These are phyloP conservation scores for Aldabrachelys gigantea DNA, from an alignment of 2,113 vertebrate species.

Conservation along the genomic window DNA sequence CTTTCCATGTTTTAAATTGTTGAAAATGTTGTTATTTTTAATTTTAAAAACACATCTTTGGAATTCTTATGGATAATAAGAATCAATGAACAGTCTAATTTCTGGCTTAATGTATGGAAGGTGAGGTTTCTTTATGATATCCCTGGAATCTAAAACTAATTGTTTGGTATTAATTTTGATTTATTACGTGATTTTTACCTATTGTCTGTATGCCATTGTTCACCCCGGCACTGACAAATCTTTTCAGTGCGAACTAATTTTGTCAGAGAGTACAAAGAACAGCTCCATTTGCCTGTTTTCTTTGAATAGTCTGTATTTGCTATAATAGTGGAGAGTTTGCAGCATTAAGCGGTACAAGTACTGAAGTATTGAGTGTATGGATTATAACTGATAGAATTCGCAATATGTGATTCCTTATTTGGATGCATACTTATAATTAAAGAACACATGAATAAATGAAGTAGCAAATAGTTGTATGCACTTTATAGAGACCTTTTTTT, in stretches of 20 bases:
- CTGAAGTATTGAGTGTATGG: not conserved
- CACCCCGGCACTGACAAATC: not conserved
- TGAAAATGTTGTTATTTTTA: not conserved
- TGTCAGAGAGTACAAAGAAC: rapidly evolving
- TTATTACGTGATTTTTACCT: not conserved
- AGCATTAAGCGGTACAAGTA: rapidly evolving
- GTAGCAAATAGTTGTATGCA: not conserved
- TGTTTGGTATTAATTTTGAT: not conserved
- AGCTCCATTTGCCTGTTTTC: not conserved
- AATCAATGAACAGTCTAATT: not conserved
- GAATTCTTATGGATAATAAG: not conserved
- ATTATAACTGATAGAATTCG: not conserved
- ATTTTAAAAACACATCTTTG: constrained; percentile 10
- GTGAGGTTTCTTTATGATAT: not conserved
- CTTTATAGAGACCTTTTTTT: not conserved
- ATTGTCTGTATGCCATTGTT: not conserved
- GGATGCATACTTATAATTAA: not conserved
- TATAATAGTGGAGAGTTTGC: not conserved
- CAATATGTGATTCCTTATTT: rapidly evolving
- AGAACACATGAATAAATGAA: not conserved
- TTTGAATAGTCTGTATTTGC: not conserved
- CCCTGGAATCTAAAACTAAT: not conserved
- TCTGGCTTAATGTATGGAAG: constrained; percentile 28
- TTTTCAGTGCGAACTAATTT: not conserved
- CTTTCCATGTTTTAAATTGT: not conserved